Evolutionary conservation across 2,113 vertebrate genomes (phyloP), one percentile per base, ranked within the genome.

Genomic region (Corythornis vintsioides): DNA sequence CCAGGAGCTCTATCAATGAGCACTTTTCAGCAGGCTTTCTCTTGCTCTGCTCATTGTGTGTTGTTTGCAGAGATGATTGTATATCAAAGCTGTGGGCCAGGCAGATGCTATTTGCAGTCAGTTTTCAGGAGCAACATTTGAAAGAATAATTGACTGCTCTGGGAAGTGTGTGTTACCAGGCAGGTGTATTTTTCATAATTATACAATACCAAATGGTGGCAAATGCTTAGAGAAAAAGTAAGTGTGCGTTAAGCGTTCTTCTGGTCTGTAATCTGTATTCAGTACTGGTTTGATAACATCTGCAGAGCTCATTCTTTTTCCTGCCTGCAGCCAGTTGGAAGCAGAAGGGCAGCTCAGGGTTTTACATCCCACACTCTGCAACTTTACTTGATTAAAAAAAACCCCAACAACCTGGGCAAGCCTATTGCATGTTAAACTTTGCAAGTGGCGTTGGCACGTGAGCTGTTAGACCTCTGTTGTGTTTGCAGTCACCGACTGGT

Each of bases 81-180:
- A 98, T 38, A 38, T 99, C 92, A 96, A 98, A 95, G 99, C 98
- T 7, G 98, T 98, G 45, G 99, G 99, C 10, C 97, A 97, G 21
- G 96, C 98, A 59, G 97, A 98, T 48, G 72, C 38, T 43, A 99
- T 99, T 88, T 92, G 69, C 70, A 83, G 57, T 40, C 97, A 97
- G 65, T 99, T 98, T 97, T 92, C 97, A 31, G 97, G 91, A 59
- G 97, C 96, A 19, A 96, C 88, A 0, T 99, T 99, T 92, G 98
- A 99, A 74, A 97, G 97, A 82, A 94, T 98, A 86, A 98, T 99
- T 33, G 98, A 99, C 93, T 99, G 98, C 25, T 97, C 98, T 15
- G 99, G 98, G 47, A 99, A 99, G 97, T 99, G 99, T 6, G 96
- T 99, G 71, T 92, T 99, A 71, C 99, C 99, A 69, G 99, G 99